Conservation (phyloP, 2,113 vertebrate species). For the Pseudopipra pipra region DNA sequence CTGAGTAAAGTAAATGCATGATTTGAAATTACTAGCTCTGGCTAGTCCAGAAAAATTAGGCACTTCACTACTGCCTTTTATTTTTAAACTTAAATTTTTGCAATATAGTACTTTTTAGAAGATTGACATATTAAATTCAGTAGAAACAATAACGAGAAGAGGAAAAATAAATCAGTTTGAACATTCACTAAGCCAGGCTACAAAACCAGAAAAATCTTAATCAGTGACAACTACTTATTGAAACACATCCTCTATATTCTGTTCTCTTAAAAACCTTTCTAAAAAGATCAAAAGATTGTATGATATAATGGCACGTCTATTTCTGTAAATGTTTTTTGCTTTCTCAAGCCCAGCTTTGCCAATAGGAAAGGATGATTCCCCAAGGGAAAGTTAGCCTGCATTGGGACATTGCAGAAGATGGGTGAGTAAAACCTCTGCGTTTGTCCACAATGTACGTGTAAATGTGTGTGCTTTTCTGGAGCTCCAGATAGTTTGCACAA, state of each 20-base stretch:
- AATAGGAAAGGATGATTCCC: not conserved
- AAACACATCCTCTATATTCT: not conserved
- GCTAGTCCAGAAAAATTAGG: not conserved
- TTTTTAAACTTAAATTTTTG: not conserved
- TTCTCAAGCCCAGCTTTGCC: not conserved
- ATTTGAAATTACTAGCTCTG: too few species aligned
- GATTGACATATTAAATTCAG: not conserved
- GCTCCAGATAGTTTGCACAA: constrained; percentile 44
- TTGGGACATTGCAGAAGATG: not conserved
- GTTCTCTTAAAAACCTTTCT: not conserved
- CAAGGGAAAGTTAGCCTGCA: not conserved
- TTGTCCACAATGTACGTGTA: not conserved
- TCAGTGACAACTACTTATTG: not conserved
- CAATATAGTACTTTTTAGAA: not conserved
- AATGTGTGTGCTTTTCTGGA: constrained; percentile 5
- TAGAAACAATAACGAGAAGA: not conserved
- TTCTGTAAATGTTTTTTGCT: constrained; percentile 14
- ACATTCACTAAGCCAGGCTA: not conserved
- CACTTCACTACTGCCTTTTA: not conserved
- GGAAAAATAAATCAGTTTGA: not conserved
- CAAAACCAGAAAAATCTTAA: not conserved
- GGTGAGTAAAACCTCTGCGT: not conserved
- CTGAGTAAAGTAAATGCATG: not conserved
- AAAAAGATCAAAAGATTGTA: not conserved
- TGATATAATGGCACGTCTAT: not conserved